These are phyloP conservation scores for Todiramphus saurophagus DNA, from an alignment of 2,113 vertebrate species.

Conservation along the genomic window DNA sequence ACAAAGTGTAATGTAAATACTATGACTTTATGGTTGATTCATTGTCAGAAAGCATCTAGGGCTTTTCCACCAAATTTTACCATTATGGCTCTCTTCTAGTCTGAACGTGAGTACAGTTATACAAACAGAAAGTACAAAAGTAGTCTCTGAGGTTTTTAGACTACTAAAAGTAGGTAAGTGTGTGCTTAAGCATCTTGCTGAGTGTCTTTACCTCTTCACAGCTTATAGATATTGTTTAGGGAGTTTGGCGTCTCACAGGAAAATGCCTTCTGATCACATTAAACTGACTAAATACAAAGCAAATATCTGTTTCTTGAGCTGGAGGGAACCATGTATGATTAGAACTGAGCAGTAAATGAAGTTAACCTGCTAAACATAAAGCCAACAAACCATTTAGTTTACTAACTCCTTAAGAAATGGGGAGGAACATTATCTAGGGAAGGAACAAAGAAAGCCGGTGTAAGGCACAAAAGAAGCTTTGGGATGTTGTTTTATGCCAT, in stretches of 20 bases:
- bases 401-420: background rate
- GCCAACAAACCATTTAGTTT: background rate
- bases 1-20: background rate
- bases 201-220: background rate
- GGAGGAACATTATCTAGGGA: background rate
- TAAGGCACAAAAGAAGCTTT: background rate
- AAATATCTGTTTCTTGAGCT: background rate
- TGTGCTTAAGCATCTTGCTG: background rate
- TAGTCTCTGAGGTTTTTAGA: background rate
- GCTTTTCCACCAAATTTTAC: conserved; percentile 14
- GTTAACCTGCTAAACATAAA: background rate
- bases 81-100: background rate
- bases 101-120: background rate
- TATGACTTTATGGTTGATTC: background rate
- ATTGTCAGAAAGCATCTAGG: background rate
- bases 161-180: background rate
- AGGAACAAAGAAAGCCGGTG: background rate
- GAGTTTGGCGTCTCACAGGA: background rate
- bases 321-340: background rate
- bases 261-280: background rate
- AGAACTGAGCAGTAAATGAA: background rate
- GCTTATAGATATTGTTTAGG: background rate
- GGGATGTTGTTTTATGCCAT: accelerated
- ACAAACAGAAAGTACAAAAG: background rate
- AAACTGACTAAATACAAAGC: background rate